phyloP scores from a whole-genome alignment of 2,113 vertebrate genomes.

The Nicator chloris region DNA sequence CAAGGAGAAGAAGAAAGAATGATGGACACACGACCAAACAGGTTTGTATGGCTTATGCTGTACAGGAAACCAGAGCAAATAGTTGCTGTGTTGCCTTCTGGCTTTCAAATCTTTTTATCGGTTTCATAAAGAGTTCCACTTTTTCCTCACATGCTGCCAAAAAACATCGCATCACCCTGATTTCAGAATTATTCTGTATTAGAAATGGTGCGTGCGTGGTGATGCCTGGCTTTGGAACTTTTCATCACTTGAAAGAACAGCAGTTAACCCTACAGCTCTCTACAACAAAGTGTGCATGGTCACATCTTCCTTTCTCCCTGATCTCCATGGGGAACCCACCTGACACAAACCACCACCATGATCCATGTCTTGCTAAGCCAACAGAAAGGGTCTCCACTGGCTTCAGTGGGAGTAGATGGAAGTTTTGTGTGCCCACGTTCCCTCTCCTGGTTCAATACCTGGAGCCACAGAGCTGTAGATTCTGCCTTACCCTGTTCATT shows the following conservation, averaged over 20 bases:
- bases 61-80: background rate
- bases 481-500: background rate
- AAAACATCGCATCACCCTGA: background rate
- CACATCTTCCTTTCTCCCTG: background rate
- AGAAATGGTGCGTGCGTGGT: background rate
- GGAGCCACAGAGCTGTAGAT: background rate
- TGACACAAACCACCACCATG: background rate
- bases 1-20: background rate
- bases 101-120: background rate
- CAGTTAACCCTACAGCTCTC: background rate
- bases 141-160: background rate
- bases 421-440: background rate
- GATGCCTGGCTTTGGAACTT: background rate
- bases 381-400: background rate
- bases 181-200: background rate
- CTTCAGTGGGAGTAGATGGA: background rate
- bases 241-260: background rate
- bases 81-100: background rate
- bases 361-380: background rate
- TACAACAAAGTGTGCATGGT: background rate
- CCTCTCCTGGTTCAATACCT: background rate
- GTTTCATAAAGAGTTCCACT: background rate
- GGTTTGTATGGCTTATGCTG: background rate
- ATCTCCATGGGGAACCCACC: background rate
- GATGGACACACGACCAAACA: background rate